Evolutionary conservation across 2,797 vertebrate species (phyloP), one percentile per base, ranked within the genome.

Genomic region (Spinibarbus caldwelli): DNA sequence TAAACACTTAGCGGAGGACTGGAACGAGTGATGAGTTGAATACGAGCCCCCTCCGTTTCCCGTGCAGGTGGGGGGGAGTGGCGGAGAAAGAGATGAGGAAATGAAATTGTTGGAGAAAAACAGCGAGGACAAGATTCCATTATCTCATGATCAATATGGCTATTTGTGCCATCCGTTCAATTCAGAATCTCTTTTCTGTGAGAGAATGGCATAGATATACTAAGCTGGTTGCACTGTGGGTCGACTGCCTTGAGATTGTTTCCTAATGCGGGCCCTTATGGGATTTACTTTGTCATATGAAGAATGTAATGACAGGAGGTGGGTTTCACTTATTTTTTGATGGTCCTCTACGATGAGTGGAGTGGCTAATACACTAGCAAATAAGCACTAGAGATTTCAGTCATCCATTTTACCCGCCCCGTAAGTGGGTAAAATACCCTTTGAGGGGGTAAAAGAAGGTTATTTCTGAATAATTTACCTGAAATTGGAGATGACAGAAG

Each of bases 101-200:
- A 87, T 85, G 84, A 89, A 90, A 90, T 88, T 82, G 88, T 88
- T 85, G 86, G 77, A 76, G 87, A n/a, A 88, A 89, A 88, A 86
- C 83, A 87, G 84, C 38, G 45, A 71, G 86, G 89, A 88, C 84
- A 88, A 82, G 82, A 89, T 86, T 89, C 86, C 86, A 90, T 90
- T 89, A 89, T 89, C 86, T 87, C 85, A 81, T 87, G 84, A 90
- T 89, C 89, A 90, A 90, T 90, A 90, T 68, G 59, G 76, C 87
- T 84, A 87, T 91, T 90, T 88, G 86, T 90, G 86, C 86, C 90
- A 90, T 88, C 85, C 85, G 79, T 87, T 89, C 87, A 87, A 75
- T 73, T 87, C 82, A 64, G 71, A 76, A 78, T 80, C 81, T 85
- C 82, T 84, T 75, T 70, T 71, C 36, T 71, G 49, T 85, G 76